Conservation (phyloP, 2,888 invertebrate species). For the Cryptophagus acutangulus region DNA sequence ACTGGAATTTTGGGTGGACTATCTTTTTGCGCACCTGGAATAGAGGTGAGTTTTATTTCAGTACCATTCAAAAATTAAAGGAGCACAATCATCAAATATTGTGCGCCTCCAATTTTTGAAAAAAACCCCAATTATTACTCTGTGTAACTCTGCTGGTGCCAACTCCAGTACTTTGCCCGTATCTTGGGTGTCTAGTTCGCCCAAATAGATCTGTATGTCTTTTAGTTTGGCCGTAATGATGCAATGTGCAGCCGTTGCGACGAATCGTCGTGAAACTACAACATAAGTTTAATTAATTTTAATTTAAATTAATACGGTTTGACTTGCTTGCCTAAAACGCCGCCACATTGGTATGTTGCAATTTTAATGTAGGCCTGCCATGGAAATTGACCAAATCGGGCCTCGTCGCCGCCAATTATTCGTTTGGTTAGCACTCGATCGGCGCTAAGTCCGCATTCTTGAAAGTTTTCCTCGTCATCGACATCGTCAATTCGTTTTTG, state of each 20-base stretch:
- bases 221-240: slow-evolving; percentile 68
- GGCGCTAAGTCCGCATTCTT: slow-evolving; percentile 68
- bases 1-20: slow-evolving; percentile 76
- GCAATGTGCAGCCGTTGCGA: slow-evolving; percentile 81
- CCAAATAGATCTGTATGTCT: slow-evolving; percentile 73
- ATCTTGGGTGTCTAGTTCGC: slow-evolving; percentile 74
- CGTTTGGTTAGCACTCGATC: slow-evolving; percentile 59
- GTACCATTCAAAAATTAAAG: slow-evolving; percentile 1
- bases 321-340: slow-evolving; percentile 57
- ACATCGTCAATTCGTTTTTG: slow-evolving; percentile 40
- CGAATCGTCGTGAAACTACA: slow-evolving; percentile 63
- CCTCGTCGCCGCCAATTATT: slow-evolving; percentile 77
- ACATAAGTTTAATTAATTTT: too few relatives aligned
- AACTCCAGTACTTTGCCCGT: slow-evolving; percentile 59
- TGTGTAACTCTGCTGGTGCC: slow-evolving; percentile 61
- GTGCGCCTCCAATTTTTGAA: too few relatives aligned
- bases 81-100: not conserved
- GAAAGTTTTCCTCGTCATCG: slow-evolving; percentile 55
- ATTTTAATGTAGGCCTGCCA: slow-evolving; percentile 85
- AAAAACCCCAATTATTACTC: slow-evolving; percentile 39
- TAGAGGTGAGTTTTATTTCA: not conserved
- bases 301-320: too few relatives aligned
- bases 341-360: slow-evolving; percentile 77
- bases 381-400: slow-evolving; percentile 72
- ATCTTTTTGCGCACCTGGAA: slow-evolving; percentile 63